Percentiles rank a stretch among this genome's conserved stretches.
Conservation (phyloP, 2,113 vertebrate genomes). For the Pseudolaguvia tuberculata region DNA sequence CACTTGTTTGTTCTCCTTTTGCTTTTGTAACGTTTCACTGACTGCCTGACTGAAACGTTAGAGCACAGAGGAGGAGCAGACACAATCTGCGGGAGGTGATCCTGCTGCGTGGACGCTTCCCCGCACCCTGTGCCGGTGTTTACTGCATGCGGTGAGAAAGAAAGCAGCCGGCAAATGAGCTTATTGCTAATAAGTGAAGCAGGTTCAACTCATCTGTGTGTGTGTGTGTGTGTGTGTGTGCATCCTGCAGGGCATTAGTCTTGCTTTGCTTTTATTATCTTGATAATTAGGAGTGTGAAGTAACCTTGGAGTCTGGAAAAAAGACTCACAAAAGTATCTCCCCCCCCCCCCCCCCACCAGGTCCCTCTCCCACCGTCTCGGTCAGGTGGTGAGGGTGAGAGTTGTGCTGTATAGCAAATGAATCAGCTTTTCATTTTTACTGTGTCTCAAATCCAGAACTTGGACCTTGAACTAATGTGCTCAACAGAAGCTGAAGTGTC, state of each 20-base stretch:
- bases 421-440: too few relatives aligned
- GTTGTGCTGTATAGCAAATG: not conserved
- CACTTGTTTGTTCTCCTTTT: too few relatives aligned
- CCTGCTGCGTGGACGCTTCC: constrained; percentile 13
- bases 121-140: not conserved
- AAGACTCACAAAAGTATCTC: not conserved
- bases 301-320: constrained; percentile 7
- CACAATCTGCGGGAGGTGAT: constrained; percentile 12
- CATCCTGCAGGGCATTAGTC: constrained; percentile 29
- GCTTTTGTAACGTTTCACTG: not conserved
- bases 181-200: constrained; percentile 23
- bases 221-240: too few relatives aligned
- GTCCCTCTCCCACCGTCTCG: not conserved
- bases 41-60: not conserved
- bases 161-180: constrained; percentile 11
- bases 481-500: too few relatives aligned
- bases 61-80: not conserved
- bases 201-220: constrained; percentile 24
- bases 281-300: constrained; percentile 20
- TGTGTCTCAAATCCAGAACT: too few relatives aligned
- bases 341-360: too few relatives aligned
- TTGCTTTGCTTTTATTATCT: constrained; percentile 21
- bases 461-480: too few relatives aligned
- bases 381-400: not conserved
- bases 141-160: constrained; percentile 8